Evolutionary conservation across 2,888 invertebrate genomes (phyloP).

Genomic region (Helobdella robusta): DNA sequence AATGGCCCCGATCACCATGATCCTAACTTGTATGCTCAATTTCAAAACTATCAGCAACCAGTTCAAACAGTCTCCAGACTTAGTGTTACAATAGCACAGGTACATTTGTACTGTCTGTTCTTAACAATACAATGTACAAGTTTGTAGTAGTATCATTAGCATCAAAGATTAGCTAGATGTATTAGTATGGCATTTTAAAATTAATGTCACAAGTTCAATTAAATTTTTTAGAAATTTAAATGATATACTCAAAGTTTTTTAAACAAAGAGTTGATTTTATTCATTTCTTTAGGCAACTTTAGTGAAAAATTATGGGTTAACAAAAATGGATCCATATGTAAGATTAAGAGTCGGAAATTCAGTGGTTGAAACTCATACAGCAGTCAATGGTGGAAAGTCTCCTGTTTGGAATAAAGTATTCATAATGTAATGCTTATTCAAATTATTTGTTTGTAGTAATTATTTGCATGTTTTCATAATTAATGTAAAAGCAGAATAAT

Average conservation of each 20-base stretch:
- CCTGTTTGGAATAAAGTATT: slow-evolving; percentile 93
- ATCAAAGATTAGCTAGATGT: too few relatives aligned
- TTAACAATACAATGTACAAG: neutral
- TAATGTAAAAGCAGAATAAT: too few relatives aligned
- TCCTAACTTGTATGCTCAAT: slow-evolving; percentile 61
- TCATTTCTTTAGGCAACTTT: slow-evolving; percentile 49
- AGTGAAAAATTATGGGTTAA: slow-evolving; percentile 85
- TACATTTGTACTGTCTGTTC: slow-evolving; percentile 37
- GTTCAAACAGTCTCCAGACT: slow-evolving; percentile 52
- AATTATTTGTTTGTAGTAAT: neutral
- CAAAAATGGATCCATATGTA: slow-evolving; percentile 91
- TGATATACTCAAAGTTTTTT: neutral
- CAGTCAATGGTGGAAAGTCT: slow-evolving; percentile 83
- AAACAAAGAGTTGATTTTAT: neutral
- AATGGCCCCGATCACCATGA: slow-evolving; percentile 58
- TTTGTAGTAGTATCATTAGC: too few relatives aligned
- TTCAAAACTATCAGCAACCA: slow-evolving; percentile 66
- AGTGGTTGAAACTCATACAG: slow-evolving; percentile 89
- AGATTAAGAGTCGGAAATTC: slow-evolving; percentile 82
- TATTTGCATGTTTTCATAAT: too few relatives aligned
- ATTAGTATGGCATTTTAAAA: too few relatives aligned
- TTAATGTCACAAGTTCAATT: too few relatives aligned
- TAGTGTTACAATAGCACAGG: slow-evolving; percentile 76
- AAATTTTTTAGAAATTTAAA: too few relatives aligned
- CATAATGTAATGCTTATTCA: slow-evolving; percentile 61